Conservation (phyloP, 2,888 invertebrate species). For the Caradrina clavipalpis region DNA sequence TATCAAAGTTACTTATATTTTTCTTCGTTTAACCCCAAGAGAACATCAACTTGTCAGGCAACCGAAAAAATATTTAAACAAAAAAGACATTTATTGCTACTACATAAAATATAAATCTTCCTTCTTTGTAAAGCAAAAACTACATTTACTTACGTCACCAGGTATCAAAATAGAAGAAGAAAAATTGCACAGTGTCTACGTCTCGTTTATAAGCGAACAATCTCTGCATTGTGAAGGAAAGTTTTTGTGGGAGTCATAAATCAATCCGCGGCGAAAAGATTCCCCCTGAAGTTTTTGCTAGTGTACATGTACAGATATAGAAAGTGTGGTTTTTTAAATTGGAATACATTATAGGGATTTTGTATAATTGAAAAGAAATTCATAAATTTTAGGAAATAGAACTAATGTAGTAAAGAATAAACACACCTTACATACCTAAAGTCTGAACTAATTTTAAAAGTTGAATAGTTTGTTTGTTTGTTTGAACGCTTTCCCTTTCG, state of each 20-base stretch:
- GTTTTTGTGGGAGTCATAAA: constrained; percentile 70
- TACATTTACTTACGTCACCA: constrained; percentile 46
- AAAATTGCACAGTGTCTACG: constrained; percentile 50
- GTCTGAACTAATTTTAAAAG: too few relatives aligned
- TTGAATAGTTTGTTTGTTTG: too few relatives aligned
- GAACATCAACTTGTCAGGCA: not conserved
- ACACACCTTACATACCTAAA: too few relatives aligned
- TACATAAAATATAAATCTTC: constrained; percentile 8
- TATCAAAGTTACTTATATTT: not conserved
- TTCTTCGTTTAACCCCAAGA: not conserved
- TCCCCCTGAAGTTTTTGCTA: constrained; percentile 71
- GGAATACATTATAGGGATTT: not conserved
- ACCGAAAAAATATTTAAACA: not conserved
- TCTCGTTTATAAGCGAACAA: constrained; percentile 57
- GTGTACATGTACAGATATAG: constrained; percentile 58
- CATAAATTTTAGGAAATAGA: too few relatives aligned
- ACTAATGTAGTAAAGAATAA: not conserved
- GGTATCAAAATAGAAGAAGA: constrained; percentile 55
- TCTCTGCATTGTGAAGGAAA: constrained; percentile 48
- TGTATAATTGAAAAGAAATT: not conserved
- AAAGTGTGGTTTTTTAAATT: constrained; percentile 38
- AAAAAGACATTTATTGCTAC: constrained; percentile 3
- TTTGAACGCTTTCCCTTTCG: too few relatives aligned
- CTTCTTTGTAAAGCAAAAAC: constrained; percentile 37
- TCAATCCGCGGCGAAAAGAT: constrained; percentile 71